A percentile compares a stretch with the other conserved stretches of the same genome.
Evolutionary conservation across 2,113 vertebrate species (phyloP).

Genomic region (Cebidichthys violaceus): DNA sequence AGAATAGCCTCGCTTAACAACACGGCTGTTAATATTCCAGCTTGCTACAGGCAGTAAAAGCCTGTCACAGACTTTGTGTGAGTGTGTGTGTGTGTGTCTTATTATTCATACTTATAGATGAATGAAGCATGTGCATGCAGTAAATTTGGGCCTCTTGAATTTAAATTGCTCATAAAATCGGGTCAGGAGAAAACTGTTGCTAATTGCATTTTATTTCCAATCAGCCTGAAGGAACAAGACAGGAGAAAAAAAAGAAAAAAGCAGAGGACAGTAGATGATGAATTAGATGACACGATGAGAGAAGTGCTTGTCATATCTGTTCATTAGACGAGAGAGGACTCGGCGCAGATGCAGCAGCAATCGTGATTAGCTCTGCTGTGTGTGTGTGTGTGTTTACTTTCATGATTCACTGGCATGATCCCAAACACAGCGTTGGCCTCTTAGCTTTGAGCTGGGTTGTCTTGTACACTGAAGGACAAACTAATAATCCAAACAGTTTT

Average conservation of each 20-base stretch:
- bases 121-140: constrained; percentile 19
- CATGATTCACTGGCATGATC: constrained; percentile 8
- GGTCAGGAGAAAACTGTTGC: constrained; percentile 33
- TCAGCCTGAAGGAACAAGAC: constrained; percentile 39
- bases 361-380: constrained; percentile 33
- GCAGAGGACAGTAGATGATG: constrained; percentile 42
- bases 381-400: constrained; percentile 1
- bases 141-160: constrained; percentile 51
- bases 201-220: constrained; percentile 57
- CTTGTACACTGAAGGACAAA: constrained; percentile 33
- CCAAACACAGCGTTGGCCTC: constrained; percentile 24
- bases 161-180: constrained; percentile 53
- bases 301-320: constrained; percentile 36
- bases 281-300: constrained; percentile 35
- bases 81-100: neutral
- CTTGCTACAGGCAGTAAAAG: neutral
- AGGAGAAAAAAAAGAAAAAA: neutral
- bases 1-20: neutral
- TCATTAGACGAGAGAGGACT: constrained; percentile 39
- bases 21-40: neutral
- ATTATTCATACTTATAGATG: constrained; percentile 28
- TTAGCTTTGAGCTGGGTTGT: neutral
- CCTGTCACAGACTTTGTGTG: neutral
- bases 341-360: constrained; percentile 34
- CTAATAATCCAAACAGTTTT: constrained; percentile 20